Conservation (phyloP, 30 jellyfish, hydroid and myxozoan genomes). For the Calvadosia cruxmelitensis region DNA sequence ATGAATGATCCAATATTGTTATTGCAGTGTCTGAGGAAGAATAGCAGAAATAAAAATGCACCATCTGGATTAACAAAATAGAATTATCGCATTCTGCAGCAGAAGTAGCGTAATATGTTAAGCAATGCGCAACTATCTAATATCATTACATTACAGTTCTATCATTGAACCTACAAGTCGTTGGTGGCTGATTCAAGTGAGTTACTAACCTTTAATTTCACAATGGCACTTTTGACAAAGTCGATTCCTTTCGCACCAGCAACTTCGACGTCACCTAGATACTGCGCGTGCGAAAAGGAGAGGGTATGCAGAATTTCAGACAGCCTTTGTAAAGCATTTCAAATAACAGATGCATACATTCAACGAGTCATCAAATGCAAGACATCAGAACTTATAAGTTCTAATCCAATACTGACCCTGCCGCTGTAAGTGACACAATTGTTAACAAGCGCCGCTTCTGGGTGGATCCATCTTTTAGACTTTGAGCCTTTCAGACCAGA, state of each 20-base stretch:
- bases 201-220: slow-evolving; percentile 68
- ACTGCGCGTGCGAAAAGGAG: too few species aligned
- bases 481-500: too few species aligned
- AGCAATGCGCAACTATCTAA: too few species aligned
- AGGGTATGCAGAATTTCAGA: too few species aligned
- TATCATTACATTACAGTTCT: too few species aligned
- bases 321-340: too few species aligned
- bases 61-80: not conserved
- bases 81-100: not conserved
- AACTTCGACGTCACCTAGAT: slow-evolving; percentile 51
- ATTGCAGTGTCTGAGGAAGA: not conserved
- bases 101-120: too few species aligned
- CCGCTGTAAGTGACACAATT: slow-evolving; percentile 61
- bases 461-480: slow-evolving; percentile 63
- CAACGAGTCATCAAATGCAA: not conserved
- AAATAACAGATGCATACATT: too few species aligned
- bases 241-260: slow-evolving; percentile 74
- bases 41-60: not conserved
- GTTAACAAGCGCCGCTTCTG: slow-evolving; percentile 26
- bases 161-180: too few species aligned
- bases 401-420: slow-evolving; percentile 21
- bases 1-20: not conserved
- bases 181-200: too few species aligned
- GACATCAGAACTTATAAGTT: not conserved
- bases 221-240: slow-evolving; percentile 70